Evolutionary conservation across 2,888 invertebrate species (phyloP), one percentile per base, ranked within the genome.

Genomic region (Metallyticus violacea): DNA sequence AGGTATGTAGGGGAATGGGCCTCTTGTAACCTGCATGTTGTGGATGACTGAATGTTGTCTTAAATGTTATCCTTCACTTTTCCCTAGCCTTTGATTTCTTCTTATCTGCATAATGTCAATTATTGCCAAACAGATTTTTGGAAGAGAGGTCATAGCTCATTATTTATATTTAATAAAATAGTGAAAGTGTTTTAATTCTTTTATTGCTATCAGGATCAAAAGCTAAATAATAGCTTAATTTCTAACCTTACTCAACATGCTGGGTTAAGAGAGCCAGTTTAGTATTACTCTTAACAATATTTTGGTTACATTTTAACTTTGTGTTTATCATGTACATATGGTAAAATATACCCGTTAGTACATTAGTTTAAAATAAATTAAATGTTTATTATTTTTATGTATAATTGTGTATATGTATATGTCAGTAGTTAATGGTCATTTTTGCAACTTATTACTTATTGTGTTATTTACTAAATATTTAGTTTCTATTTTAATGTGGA

Each of bases 1-100:
- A 98, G 96, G 98, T 98, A 93, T 93, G 93, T 91, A 89, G 88
- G 85, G 86, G 88, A 87, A 86, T 84, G 79, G 87, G 83, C 28
- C 7, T 28, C 28, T 77, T 77, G 28, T 77, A 77, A 28, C 77
- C 77, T 83, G 77, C 83, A 77, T 83, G 83, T 83, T 77, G 77
- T 83, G 77, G 77, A 29, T 83, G 15, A 22, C 76, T 82, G 40
- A 62, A 62, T 62, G 40, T 62, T 62, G 40, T 62, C 15, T 62
- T 62, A 62, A 62, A 62, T 62, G 40, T 62, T 62, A 62, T 15
- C 15, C 40, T 15, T 62, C 22, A 15, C 22, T 62, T 22, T 15
- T 62, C 15, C 40, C 40, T 15, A 22, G 15, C 40, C 22, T 62
- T 62, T 5, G 15, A 62, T 62, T 62, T 62, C 15, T 62, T 62